A percentile compares a stretch with the other conserved stretches of the same genome.
Evolutionary conservation across 37 sponge, comb jelly and placozoan species (phyloP).

Genomic region (Spongilla lacustris): DNA sequence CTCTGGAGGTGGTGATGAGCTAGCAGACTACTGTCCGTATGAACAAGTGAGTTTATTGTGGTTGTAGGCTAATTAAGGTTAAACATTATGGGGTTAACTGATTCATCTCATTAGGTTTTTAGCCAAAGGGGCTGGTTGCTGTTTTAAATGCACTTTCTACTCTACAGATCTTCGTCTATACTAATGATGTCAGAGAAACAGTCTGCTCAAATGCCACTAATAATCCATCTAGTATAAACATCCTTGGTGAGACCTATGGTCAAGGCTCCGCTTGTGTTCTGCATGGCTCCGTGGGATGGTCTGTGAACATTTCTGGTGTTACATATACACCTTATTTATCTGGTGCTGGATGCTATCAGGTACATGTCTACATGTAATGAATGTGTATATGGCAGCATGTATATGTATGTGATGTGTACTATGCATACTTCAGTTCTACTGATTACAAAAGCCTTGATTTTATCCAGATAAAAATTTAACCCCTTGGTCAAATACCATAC

Average conservation of each 20-base stretch:
- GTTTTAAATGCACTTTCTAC: no score
- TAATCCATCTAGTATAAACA: neutral
- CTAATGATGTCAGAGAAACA: neutral
- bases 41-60: constrained; percentile 33
- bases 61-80: no score
- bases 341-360: constrained; percentile 75
- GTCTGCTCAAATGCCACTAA: constrained; percentile 3
- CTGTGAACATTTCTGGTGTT: neutral
- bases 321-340: neutral
- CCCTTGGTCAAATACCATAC: no score
- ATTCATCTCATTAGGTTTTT: no score
- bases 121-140: no score
- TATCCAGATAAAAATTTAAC: no score
- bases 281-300: constrained; percentile 30
- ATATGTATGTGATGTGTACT: no score
- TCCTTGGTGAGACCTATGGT: constrained; percentile 53
- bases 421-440: no score
- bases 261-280: constrained; percentile 32
- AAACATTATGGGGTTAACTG: no score
- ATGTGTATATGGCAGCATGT: no score
- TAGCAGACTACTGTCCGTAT: constrained; percentile 77
- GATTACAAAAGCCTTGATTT: no score
- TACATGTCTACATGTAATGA: no score
- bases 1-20: constrained; percentile 45
- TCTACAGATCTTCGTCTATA: neutral